Conservation (phyloP, 2,113 vertebrate genomes). For the Marcusenius ussheri region DNA sequence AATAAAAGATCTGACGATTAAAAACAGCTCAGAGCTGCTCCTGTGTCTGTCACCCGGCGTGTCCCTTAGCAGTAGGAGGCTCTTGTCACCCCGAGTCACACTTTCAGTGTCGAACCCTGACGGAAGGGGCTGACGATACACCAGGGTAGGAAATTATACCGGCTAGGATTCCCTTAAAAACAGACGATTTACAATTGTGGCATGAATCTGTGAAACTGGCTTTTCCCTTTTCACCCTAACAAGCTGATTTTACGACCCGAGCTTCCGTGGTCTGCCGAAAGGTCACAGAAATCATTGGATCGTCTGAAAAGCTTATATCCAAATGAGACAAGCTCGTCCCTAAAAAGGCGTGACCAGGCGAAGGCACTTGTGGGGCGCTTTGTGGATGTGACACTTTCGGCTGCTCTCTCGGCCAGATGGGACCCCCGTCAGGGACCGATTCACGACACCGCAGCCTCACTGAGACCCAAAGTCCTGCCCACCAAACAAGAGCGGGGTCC, state of each 20-base stretch:
- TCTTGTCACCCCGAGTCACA: not conserved
- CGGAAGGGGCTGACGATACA: not conserved
- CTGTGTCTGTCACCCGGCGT: not conserved
- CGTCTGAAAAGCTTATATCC: not conserved
- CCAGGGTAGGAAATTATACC: not conserved
- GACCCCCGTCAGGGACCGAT: not conserved
- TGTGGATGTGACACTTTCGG: not conserved
- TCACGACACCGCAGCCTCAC: not conserved
- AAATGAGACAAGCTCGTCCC: not conserved
- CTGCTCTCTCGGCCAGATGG: not conserved
- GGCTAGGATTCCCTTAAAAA: not conserved
- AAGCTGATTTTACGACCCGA: not conserved
- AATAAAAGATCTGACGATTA: not conserved
- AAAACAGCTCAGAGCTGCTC: not conserved
- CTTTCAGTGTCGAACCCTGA: not conserved
- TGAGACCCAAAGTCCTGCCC: not conserved
- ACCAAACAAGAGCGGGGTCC: constrained; percentile 13
- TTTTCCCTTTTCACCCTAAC: not conserved
- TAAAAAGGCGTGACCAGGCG: not conserved
- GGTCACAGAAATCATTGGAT: not conserved
- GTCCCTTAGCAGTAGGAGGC: not conserved
- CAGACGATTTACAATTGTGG: not conserved
- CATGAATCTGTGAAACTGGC: not conserved
- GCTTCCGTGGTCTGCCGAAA: not conserved
- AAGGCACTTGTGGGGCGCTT: not conserved